Percentiles rank a stretch among this genome's conserved stretches.
These are phyloP conservation scores for Solea solea DNA, from an alignment of 2,113 vertebrate species.

Conservation along the genomic window DNA sequence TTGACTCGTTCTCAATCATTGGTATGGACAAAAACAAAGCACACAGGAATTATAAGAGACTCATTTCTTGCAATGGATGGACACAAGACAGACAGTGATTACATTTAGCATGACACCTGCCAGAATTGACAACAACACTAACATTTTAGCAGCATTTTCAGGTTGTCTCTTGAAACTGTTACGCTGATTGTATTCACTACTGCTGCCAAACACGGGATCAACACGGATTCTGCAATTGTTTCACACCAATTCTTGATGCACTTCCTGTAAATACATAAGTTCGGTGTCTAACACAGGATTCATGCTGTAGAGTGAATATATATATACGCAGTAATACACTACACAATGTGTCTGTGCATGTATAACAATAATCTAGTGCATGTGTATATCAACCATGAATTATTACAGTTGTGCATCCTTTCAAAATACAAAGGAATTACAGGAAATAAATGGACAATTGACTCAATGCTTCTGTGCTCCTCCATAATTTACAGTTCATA, in stretches of 20 bases:
- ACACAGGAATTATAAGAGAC: background rate
- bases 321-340: background rate
- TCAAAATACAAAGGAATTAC: background rate
- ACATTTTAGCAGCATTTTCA: slow-evolving; percentile 6
- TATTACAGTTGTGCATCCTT: background rate
- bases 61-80: too few relatives aligned
- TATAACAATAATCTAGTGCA: background rate
- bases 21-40: background rate
- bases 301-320: slow-evolving; percentile 1
- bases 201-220: slow-evolving; percentile 24
- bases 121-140: slow-evolving; percentile 12
- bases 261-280: background rate
- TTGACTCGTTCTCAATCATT: background rate
- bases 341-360: background rate
- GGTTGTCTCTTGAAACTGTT: slow-evolving; percentile 14
- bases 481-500: background rate
- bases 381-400: background rate
- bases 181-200: slow-evolving; percentile 16
- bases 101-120: slow-evolving; percentile 26
- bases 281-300: background rate
- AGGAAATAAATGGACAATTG: background rate
- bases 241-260: slow-evolving; percentile 17
- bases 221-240: slow-evolving; percentile 4
- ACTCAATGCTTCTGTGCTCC: background rate
- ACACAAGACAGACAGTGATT: slow-evolving; percentile 10